These are phyloP conservation scores for Melinaea menophilus DNA, from an alignment of 2,888 invertebrate species.

Conservation along the genomic window DNA sequence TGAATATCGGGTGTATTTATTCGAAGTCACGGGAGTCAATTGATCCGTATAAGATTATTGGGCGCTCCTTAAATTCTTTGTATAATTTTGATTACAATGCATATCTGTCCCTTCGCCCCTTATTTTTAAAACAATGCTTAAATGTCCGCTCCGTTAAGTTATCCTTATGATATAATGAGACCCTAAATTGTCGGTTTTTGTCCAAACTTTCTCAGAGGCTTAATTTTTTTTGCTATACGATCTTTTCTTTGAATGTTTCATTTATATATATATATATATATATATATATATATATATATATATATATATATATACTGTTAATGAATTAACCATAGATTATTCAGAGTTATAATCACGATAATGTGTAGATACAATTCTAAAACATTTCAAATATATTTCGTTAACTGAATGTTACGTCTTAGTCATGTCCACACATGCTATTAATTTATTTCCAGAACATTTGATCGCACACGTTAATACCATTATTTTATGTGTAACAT, in stretches of 20 bases:
- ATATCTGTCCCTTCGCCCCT: constrained; percentile 52
- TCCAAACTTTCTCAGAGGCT: constrained; percentile 24
- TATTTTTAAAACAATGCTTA: constrained; percentile 57
- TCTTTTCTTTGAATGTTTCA: background rate
- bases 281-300: no score
- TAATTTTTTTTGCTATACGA: constrained; percentile 10
- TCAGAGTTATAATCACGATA: no score
- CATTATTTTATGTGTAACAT: no score
- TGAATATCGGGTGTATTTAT: background rate
- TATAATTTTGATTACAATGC: constrained; percentile 57
- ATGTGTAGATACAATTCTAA: no score
- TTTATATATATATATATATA: no score
- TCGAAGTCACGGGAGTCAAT: constrained; percentile 2
- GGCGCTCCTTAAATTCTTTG: constrained; percentile 42
- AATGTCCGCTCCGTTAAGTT: constrained; percentile 44
- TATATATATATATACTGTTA: no score
- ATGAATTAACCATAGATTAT: no score
- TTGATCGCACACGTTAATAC: no score
- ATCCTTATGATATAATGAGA: constrained; percentile 41
- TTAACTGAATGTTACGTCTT: no score
- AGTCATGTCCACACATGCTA: no score
- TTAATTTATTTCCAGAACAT: no score
- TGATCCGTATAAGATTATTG: constrained; percentile 30
- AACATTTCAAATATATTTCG: no score
- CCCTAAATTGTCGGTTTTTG: constrained; percentile 36